A percentile compares a stretch with the other conserved stretches of the same genome.
These are phyloP conservation scores for Tiaroga cobitis DNA, from an alignment of 2,797 vertebrate genomes.

Conservation along the genomic window DNA sequence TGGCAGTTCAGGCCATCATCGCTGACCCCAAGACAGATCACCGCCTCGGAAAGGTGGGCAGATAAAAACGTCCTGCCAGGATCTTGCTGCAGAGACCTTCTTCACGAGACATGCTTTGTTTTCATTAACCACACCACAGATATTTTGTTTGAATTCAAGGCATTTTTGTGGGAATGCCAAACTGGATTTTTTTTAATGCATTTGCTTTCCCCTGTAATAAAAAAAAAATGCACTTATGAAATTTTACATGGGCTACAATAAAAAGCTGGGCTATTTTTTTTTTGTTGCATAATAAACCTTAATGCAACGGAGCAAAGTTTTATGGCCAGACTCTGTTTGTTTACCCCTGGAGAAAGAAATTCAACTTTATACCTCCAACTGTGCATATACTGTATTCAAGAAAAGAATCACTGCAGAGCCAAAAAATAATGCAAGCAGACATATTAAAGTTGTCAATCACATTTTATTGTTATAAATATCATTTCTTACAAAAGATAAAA, in stretches of 20 bases:
- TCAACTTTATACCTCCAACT: neutral
- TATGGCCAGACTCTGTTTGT: neutral
- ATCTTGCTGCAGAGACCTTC: neutral
- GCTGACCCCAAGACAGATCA: conserved; percentile 98
- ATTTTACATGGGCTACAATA: conserved; percentile 5
- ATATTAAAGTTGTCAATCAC: conserved; percentile 70
- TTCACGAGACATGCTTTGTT: conserved; percentile 38
- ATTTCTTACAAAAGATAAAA: conserved; percentile 75
- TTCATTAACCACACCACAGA: conserved; percentile 24
- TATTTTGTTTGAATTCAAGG: conserved; percentile 23
- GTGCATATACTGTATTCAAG: neutral
- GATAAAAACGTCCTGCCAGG: conserved; percentile 74
- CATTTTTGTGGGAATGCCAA: conserved; percentile 20
- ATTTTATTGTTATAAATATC: conserved; percentile 85
- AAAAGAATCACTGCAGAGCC: neutral
- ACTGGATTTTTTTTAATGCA: neutral
- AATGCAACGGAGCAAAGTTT: conserved; percentile 8
- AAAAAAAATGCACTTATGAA: conserved; percentile 23
- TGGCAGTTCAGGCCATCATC: conserved; percentile 96
- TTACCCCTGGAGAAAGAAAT: conserved; percentile 7
- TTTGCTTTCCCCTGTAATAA: conserved; percentile 8
- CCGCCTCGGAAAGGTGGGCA: conserved; percentile 96
- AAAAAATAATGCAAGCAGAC: neutral
- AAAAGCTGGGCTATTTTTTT: neutral
- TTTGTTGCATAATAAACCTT: conserved; percentile 38